phyloP scores from a whole-genome alignment of 2,113 vertebrate species.

The Spizaetus ornatus region DNA sequence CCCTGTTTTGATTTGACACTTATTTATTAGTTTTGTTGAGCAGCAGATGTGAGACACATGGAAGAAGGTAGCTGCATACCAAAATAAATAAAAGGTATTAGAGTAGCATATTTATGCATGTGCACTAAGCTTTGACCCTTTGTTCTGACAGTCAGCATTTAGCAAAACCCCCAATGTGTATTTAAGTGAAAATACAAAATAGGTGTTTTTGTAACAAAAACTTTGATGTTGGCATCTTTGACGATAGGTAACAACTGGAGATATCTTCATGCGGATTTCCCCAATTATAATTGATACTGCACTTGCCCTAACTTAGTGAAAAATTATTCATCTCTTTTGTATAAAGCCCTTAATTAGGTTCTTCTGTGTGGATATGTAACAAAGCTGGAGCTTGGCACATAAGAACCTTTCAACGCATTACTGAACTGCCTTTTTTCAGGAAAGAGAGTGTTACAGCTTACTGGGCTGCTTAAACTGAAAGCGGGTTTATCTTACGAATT shows the following conservation, averaged over 20 bases:
- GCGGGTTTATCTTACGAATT: neutral
- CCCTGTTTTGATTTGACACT: neutral
- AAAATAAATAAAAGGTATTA: neutral
- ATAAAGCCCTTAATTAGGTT: neutral
- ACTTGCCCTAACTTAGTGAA: neutral
- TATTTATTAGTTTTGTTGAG: neutral
- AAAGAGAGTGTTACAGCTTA: neutral
- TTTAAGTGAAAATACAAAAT: conserved; percentile 21
- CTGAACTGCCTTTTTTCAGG: neutral
- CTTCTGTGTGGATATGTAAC: neutral
- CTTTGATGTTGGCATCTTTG: conserved; percentile 19
- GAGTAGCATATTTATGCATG: neutral
- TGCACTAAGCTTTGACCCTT: conserved; percentile 7
- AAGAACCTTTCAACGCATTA: neutral
- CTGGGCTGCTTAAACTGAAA: neutral
- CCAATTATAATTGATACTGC: neutral
- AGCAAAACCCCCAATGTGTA: neutral
- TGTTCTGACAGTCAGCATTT: conserved; percentile 45
- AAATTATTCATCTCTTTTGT: neutral
- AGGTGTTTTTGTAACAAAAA: neutral
- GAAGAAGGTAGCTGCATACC: neutral
- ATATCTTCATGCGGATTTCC: neutral
- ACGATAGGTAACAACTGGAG: neutral
- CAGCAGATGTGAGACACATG: neutral
- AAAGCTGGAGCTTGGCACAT: neutral